These are phyloP conservation scores for Tachystola acroxantha DNA, from an alignment of 2,888 invertebrate genomes.

Conservation along the genomic window DNA sequence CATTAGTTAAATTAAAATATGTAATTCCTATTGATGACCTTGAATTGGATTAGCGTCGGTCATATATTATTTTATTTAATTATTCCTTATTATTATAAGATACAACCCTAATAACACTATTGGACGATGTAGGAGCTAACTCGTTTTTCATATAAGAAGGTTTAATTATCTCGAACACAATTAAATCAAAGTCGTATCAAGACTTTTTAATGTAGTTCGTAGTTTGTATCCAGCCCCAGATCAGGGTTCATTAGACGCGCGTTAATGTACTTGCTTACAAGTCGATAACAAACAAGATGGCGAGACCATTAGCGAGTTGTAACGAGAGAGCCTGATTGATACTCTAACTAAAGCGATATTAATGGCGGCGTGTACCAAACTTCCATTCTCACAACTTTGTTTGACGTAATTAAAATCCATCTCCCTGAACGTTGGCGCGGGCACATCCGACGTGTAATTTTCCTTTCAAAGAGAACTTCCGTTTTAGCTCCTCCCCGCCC, in stretches of 20 bases:
- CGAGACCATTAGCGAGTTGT: conserved; percentile 36
- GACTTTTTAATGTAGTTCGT: conserved; percentile 32
- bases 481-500: conserved; percentile 73
- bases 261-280: conserved; percentile 27
- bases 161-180: no score
- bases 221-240: conserved; percentile 25
- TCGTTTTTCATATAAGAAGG: no score
- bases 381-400: conserved; percentile 58
- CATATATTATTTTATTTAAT: no score
- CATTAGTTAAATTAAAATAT: conserved; percentile 8
- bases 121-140: no score
- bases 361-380: conserved; percentile 37
- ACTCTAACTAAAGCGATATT: conserved; percentile 25
- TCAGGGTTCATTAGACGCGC: conserved; percentile 23
- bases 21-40: no score
- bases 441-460: conserved; percentile 74
- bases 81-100: no score
- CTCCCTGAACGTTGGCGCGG: conserved; percentile 55
- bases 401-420: conserved; percentile 77
- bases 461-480: conserved; percentile 77
- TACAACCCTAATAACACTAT: no score
- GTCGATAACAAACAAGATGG: conserved; percentile 20
- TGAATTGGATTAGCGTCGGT: no score
- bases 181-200: conserved; percentile 18
- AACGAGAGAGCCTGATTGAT: conserved; percentile 29